Base-by-base conservation (phyloP, 1,140 invertebrate species). In the Drosophila insularis region DNA sequence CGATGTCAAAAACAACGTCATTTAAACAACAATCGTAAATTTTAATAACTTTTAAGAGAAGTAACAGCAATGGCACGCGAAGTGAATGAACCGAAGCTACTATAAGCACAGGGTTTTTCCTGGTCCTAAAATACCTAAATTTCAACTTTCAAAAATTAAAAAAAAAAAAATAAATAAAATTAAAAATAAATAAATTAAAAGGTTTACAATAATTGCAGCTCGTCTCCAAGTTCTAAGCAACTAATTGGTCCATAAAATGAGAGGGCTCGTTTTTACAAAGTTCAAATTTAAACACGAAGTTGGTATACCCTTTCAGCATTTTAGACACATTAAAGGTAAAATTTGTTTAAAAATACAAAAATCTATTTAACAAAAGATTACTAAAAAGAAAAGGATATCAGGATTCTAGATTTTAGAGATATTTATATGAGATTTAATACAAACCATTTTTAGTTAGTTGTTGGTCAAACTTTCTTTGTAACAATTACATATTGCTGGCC, bases 121-220 rank as follows among this genome's bases (percentile, higher is more conserved):
- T 82, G 65, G 32, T 63, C 64, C 11, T 37, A 43, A 80, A 78
- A 85, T 78, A 68, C 63, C 82, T 65, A 86, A 87, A 86, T 65
- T 68, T 81, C 81, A 86, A 82, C 82, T 89, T 86, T 87, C 79
- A 73, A 82, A 72, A 67, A 7, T 39, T 55, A 68, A 23, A 68
- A 60, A 68, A 23, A 68, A 40, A 10, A 19, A 63, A 55, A 68
- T 53, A 66, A 58, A 82, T 67, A 67, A 10, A 63, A 68, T 46
- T 31, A 71, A 58, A 10, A 23, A 71, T 59, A 68, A 43, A 43
- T 43, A 43, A 43, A 43, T 43, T 55, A 69, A 58, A 21, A 50
- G 43, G 43, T 50, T 50, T 21, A 50, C 43, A 50, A 50, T 50
- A 50, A 50, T 50, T 50, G 43, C 43, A 50, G 7, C 17, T 50